Evolutionary conservation across 2,888 invertebrate genomes (phyloP), one percentile per base, ranked within the genome.

Genomic region (Diaphora mendica): DNA sequence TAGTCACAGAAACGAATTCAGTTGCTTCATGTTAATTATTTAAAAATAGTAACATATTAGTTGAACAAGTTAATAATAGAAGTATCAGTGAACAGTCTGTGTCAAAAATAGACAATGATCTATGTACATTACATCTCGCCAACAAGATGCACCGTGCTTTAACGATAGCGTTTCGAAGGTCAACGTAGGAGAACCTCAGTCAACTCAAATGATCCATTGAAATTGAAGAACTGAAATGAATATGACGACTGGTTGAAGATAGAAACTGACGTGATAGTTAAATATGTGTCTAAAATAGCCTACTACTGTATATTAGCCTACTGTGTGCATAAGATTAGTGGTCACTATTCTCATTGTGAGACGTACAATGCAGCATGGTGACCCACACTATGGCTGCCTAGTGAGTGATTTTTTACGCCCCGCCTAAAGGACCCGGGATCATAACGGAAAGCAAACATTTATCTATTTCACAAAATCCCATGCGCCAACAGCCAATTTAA

Each of bases 21-120:
- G 33, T 35, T 51, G 15, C 33, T 35, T 55, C 35, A 15, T 35
- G 35, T 51, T 55, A 48, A 55, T 73, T 72, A 67, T 72, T 67
- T 79, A 79, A 81, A 80, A 81, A 81, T 76, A 75, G 81, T 82
- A 78, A 70, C 71, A 72, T 79, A 74, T 76, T 75, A 83, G 78
- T 79, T 82, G 80, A 80, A 81, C 71, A 77, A 67, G 69, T 69
- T 87, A 88, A 81, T 82, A 82, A 85, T 88, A 89, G 87, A 84
- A 64, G 35, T 74, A 71, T 83, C 83, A 80, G 81, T 78, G 80
- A 84, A 76, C 82, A 83, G 77, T 75, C 26, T 26, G 74, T 78
- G 79, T 77, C 78, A 72, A 74, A 88, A 89, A 89, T 88, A 88
- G 85, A 86, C 74, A 79, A 80, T 82, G 83, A 87, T 84, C 77